Evolutionary conservation across 2,113 vertebrate genomes (phyloP).

Genomic region (Cinclus mexicanus): DNA sequence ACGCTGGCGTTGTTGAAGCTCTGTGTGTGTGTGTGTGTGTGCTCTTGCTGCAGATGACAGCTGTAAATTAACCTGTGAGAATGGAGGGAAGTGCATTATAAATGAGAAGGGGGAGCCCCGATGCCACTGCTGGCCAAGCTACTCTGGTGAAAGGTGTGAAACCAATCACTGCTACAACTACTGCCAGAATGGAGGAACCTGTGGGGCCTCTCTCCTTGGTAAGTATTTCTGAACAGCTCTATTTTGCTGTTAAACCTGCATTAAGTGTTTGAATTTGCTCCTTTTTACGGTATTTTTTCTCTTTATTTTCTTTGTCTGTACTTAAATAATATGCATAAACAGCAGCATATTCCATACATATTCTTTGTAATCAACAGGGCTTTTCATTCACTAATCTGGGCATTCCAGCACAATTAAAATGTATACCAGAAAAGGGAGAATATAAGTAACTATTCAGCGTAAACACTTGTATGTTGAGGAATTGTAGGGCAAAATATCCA

Average conservation of each 20-base stretch:
- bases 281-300: neutral
- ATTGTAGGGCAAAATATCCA: neutral
- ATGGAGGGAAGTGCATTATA: constrained; percentile 91
- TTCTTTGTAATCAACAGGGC: neutral
- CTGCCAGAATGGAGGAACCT: constrained; percentile 95
- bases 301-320: neutral
- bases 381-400: fast-evolving
- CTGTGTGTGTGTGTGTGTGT: neutral
- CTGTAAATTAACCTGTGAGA: constrained; percentile 91
- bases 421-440: neutral
- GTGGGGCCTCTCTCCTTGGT: constrained; percentile 90
- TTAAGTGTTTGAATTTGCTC: neutral
- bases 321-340: neutral
- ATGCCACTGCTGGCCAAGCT: constrained; percentile 97
- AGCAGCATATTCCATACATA: neutral
- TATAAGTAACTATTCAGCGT: neutral
- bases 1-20: neutral
- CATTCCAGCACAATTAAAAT: neutral
- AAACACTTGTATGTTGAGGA: fast-evolving
- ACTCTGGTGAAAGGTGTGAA: constrained; percentile 94
- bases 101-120: constrained; percentile 93
- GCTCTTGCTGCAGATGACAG: constrained; percentile 82
- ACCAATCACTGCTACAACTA: constrained; percentile 94
- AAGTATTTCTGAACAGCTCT: constrained; percentile 38
- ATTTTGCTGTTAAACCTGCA: fast-evolving